Evolutionary conservation across 2,797 vertebrate genomes (phyloP).

Genomic region (Pantherophis alleghaniensis): DNA sequence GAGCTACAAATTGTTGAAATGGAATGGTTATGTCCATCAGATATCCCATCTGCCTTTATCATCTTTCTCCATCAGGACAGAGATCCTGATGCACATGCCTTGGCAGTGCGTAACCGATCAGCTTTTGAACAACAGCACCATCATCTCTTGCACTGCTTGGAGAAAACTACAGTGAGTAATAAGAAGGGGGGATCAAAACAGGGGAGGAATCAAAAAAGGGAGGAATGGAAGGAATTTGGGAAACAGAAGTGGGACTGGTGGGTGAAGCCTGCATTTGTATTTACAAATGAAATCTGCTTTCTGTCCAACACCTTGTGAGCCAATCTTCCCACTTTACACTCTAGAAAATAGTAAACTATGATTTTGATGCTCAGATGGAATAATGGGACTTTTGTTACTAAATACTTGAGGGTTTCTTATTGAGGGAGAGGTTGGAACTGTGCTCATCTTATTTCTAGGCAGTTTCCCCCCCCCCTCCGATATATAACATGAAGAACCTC

Average conservation of each 20-base stretch:
- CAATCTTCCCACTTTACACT: not conserved
- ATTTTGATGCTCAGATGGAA: not conserved
- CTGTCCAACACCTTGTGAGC: not conserved
- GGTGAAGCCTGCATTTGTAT: not conserved
- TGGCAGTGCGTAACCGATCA: constrained; percentile 78
- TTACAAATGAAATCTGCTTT: not conserved
- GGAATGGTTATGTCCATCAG: not conserved
- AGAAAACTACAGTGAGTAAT: constrained; percentile 81
- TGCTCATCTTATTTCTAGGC: not conserved
- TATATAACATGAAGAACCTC: not conserved
- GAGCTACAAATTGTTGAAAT: not conserved
- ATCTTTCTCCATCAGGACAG: constrained; percentile 65
- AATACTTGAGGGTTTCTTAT: not conserved
- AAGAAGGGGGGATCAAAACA: not conserved
- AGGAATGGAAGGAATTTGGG: not conserved
- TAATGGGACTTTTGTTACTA: not conserved
- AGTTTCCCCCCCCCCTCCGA: not conserved
- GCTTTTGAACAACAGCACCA: constrained; percentile 83
- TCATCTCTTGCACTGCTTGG: constrained; percentile 83
- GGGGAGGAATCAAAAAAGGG: not conserved
- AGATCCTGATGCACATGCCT: constrained; percentile 66
- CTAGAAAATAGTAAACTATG: not conserved
- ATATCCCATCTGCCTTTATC: not conserved
- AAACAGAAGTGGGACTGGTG: not conserved
- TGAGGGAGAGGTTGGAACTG: not conserved